A percentile compares a stretch with the other conserved stretches of the same genome.
These are phyloP conservation scores for Apodemus agrarius DNA, from an alignment of 2,797 vertebrate species.

Conservation along the genomic window DNA sequence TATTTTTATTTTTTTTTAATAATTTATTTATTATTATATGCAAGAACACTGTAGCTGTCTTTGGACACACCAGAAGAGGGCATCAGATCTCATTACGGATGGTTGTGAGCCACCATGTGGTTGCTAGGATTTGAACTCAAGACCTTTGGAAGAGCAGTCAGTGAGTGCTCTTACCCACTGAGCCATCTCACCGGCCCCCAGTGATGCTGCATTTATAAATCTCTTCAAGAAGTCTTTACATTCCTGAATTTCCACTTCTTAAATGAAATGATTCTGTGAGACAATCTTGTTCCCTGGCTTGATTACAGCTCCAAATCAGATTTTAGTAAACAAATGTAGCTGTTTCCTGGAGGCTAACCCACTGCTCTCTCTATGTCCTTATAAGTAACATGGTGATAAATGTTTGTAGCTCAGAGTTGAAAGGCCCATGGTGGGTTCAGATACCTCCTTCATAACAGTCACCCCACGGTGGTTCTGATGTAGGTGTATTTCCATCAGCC, in stretches of 20 bases:
- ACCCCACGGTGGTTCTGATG: background rate
- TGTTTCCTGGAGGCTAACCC: slow-evolving; percentile 10
- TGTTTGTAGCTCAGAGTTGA: background rate
- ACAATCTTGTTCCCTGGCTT: slow-evolving; percentile 55
- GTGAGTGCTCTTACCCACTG: too few relatives aligned
- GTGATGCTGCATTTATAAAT: background rate
- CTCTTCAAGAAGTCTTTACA: slow-evolving; percentile 11
- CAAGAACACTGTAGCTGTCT: too few relatives aligned
- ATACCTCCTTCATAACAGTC: background rate
- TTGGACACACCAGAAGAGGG: too few relatives aligned
- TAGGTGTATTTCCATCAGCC: background rate
- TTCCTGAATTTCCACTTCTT: slow-evolving; percentile 20
- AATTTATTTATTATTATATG: too few relatives aligned
- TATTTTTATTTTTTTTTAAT: background rate
- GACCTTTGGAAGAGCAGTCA: too few relatives aligned
- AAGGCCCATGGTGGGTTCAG: background rate
- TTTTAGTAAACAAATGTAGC: slow-evolving; percentile 14
- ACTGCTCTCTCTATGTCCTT: background rate
- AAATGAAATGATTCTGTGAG: slow-evolving; percentile 40
- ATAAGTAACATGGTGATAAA: slow-evolving; percentile 30
- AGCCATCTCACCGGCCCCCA: too few relatives aligned
- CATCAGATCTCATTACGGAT: too few relatives aligned
- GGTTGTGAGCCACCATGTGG: too few relatives aligned
- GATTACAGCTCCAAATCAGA: background rate
- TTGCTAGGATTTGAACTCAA: too few relatives aligned